Conservation (phyloP, 2,888 invertebrate species). For the Cosmorhoe ocellata region DNA sequence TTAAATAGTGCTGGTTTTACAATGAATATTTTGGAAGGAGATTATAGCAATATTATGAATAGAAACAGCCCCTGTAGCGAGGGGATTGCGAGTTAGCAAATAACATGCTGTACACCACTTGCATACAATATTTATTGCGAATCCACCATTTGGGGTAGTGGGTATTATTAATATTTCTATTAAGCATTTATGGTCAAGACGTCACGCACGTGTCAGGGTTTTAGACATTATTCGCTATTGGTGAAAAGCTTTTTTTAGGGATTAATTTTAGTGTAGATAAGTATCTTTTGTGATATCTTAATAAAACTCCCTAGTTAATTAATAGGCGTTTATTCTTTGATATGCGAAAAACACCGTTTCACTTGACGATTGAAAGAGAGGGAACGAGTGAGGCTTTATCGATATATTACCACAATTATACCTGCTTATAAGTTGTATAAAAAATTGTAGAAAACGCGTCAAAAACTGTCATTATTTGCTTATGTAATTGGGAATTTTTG, state of each 20-base stretch:
- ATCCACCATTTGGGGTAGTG: conserved; percentile 52
- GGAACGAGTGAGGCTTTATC: too few relatives aligned
- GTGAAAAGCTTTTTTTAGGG: not conserved
- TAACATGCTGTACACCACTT: conserved; percentile 67
- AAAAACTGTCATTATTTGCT: too few relatives aligned
- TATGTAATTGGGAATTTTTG: too few relatives aligned
- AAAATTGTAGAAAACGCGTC: too few relatives aligned
- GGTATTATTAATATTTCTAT: conserved; percentile 62
- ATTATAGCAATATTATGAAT: conserved; percentile 70
- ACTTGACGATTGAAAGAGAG: too few relatives aligned
- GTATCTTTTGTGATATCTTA: too few relatives aligned
- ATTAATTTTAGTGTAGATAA: not conserved
- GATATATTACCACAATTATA: too few relatives aligned
- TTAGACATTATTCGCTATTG: conserved; percentile 1
- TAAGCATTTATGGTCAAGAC: conserved; percentile 30
- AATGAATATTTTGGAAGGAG: conserved; percentile 43
- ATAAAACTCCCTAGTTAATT: too few relatives aligned
- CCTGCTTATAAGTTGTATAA: too few relatives aligned
- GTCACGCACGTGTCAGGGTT: conserved; percentile 17
- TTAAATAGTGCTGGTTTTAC: conserved; percentile 47
- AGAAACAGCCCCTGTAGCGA: conserved; percentile 62
- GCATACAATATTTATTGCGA: conserved; percentile 75
- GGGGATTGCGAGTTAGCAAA: conserved; percentile 69
- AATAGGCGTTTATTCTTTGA: too few relatives aligned
- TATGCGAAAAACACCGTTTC: too few relatives aligned